Percentiles rank a stretch among this genome's conserved stretches.
phyloP scores from a whole-genome alignment of 2,888 invertebrate species.

The Myathropa florea region DNA sequence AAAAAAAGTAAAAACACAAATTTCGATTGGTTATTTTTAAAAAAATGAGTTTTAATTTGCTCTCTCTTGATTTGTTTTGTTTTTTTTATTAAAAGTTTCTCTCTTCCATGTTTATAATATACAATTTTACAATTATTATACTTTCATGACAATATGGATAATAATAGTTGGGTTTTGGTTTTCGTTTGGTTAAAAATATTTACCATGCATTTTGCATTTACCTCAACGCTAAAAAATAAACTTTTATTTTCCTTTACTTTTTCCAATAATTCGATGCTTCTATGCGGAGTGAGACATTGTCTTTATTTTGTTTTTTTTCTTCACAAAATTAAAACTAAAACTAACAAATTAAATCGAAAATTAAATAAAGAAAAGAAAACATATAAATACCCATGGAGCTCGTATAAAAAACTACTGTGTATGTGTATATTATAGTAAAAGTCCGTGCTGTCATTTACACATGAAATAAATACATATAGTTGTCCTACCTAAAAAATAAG shows the following conservation, averaged over 20 bases:
- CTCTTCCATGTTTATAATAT: slow-evolving; percentile 54
- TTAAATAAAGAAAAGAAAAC: background rate
- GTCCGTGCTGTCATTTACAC: slow-evolving; percentile 61
- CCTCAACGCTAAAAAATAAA: slow-evolving; percentile 47
- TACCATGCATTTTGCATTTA: slow-evolving; percentile 61
- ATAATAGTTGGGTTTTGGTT: slow-evolving; percentile 50
- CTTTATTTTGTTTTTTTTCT: slow-evolving; percentile 1
- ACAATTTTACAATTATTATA: slow-evolving; percentile 68
- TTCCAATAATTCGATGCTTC: slow-evolving; percentile 41
- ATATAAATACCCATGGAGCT: slow-evolving; percentile 37
- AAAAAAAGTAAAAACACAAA: background rate
- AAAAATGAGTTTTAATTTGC: slow-evolving; percentile 61
- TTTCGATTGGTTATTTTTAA: slow-evolving; percentile 51
- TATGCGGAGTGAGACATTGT: slow-evolving; percentile 33
- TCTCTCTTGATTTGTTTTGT: slow-evolving; percentile 24
- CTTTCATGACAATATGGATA: slow-evolving; percentile 64
- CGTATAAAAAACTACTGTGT: slow-evolving; percentile 69
- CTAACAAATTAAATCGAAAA: slow-evolving; percentile 2
- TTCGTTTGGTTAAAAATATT: slow-evolving; percentile 60
- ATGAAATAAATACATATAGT: slow-evolving; percentile 51
- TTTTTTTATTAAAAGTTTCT: slow-evolving; percentile 59
- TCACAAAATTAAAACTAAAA: slow-evolving; percentile 16
- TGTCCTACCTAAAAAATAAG: slow-evolving; percentile 59
- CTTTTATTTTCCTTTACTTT: slow-evolving; percentile 18
- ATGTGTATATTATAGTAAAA: slow-evolving; percentile 59